These are phyloP conservation scores for Eudemis profundana DNA, from an alignment of 2,888 invertebrate genomes.

Conservation along the genomic window DNA sequence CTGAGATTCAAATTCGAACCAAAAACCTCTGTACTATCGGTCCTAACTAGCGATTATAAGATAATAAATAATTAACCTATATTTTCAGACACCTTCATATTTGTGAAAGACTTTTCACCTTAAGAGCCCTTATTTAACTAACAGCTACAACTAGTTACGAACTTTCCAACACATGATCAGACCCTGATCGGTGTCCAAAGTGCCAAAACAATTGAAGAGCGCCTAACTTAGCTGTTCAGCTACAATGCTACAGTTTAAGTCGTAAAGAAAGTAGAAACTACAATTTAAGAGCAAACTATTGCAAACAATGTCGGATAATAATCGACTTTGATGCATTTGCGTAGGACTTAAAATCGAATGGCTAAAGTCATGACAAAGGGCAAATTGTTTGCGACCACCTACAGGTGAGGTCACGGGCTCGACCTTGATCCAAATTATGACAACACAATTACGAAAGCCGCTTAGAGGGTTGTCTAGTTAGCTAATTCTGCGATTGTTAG, in stretches of 20 bases:
- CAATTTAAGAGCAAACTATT: neutral
- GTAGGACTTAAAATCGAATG: neutral
- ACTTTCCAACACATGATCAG: neutral
- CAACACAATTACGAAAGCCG: conserved; percentile 35
- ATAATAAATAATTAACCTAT: too few relatives aligned
- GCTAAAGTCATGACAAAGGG: neutral
- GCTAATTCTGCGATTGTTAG: conserved; percentile 27
- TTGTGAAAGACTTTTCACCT: neutral
- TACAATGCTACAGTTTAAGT: conserved; percentile 16
- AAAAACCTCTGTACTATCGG: too few relatives aligned
- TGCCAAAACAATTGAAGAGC: conserved; percentile 18
- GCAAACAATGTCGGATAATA: neutral
- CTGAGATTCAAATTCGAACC: too few relatives aligned
- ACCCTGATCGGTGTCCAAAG: conserved; percentile 16
- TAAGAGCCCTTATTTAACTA: neutral
- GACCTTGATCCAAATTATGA: conserved; percentile 36
- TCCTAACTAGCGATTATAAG: too few relatives aligned
- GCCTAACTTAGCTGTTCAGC: conserved; percentile 2
- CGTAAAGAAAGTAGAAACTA: neutral
- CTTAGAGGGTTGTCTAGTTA: conserved; percentile 27
- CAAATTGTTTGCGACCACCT: conserved; percentile 2
- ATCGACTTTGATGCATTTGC: neutral
- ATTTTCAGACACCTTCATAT: too few relatives aligned
- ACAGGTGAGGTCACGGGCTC: conserved; percentile 24
- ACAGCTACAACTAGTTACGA: neutral